Base-by-base conservation (phyloP, 1,140 invertebrate genomes). In the Phocides pigmalion region DNA sequence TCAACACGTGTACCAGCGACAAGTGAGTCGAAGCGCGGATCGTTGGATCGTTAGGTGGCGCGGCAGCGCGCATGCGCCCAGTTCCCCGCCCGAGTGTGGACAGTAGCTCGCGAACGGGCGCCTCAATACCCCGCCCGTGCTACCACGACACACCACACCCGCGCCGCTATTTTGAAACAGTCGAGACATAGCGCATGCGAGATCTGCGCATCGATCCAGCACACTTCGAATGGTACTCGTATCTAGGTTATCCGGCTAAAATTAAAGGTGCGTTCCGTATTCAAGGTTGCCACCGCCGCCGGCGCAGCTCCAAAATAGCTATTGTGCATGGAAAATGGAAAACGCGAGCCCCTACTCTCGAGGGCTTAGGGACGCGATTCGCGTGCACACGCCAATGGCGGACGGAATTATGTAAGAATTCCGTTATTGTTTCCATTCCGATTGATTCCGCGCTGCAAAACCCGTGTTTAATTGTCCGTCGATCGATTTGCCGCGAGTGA, bases 221-320 rank as follows among this genome's bases (percentile, higher is more conserved):
- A 68, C 79, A 72, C 76, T 76, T 73, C 70, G 78, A 87, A 85
- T 82, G 84, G 82, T 79, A 67, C 76, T 79, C 78, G 85, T 82
- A 90, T 85, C 84, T 90, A 88, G 87, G 87, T 90, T 90, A 90
- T 79, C 84, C 85, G 82, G 84, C 87, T 90, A 90, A 87, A 87
- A 84, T 90, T 90, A 90, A 89, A 90, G 87, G 87, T 90, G 86
- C 84, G 87, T 87, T 86, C 78, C 74, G 69, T 74, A 85, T 82
- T 87, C 87, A 89, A 89, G 87, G 87, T 86, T 87, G 84, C 78
- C 66, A 82, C 65, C 82, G 86, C 79, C 81, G 81, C 84, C 79
- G 81, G 84, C 84, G 84, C 87, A 85, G 80, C 75, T 74, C 78
- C 72, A 69, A 85, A 89, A 85, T 87, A 89, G 78, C 80, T 73